phyloP scores from a whole-genome alignment of 2,797 vertebrate species.

The Alectoris magna region DNA sequence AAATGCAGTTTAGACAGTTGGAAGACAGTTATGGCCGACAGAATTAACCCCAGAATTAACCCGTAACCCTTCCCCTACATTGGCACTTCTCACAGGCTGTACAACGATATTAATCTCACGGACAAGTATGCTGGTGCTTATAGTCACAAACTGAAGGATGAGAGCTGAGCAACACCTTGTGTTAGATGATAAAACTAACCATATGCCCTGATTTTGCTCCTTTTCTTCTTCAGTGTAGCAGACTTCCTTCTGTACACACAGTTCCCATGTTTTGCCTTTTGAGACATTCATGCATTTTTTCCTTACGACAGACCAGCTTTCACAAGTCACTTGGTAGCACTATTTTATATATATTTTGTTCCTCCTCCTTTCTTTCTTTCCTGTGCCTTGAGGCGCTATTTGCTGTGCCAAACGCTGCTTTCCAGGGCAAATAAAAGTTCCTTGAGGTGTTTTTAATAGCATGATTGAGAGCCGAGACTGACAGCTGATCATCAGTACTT shows the following conservation, averaged over 20 bases:
- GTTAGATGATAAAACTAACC: slow-evolving; percentile 22
- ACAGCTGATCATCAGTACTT: background rate
- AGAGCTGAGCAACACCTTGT: slow-evolving; percentile 51
- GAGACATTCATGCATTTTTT: background rate
- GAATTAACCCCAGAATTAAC: background rate
- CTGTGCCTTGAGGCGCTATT: background rate
- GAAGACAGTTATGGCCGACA: background rate
- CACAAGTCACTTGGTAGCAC: background rate
- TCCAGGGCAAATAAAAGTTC: slow-evolving; percentile 3
- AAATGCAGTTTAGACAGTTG: background rate
- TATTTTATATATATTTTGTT: background rate
- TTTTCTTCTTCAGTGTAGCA: background rate
- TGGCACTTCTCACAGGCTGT: background rate
- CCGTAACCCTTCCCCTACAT: background rate
- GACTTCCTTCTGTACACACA: background rate
- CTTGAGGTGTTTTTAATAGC: slow-evolving; percentile 4
- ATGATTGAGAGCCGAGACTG: slow-evolving; percentile 36
- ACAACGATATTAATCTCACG: background rate
- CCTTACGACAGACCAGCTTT: background rate
- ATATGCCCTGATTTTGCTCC: background rate
- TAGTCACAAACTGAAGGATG: background rate
- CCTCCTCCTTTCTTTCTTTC: background rate
- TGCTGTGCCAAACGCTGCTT: background rate
- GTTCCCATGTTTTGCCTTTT: background rate
- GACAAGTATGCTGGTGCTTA: background rate